phyloP scores from a whole-genome alignment of 2,888 invertebrate genomes.

The Sicus ferrugineus region DNA sequence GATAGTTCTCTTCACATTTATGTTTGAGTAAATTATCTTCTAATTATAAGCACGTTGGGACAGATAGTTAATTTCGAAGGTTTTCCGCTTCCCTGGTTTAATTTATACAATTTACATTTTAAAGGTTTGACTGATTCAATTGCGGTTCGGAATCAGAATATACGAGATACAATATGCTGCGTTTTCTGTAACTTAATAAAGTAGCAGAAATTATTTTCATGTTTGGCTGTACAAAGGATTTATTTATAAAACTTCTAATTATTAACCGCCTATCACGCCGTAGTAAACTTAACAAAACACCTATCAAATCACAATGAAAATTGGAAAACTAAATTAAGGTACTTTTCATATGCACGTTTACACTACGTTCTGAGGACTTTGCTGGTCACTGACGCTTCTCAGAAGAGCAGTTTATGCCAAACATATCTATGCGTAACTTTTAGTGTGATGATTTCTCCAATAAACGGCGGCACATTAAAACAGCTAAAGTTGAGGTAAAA shows the following conservation, averaged over 20 bases:
- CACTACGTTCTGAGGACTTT: background rate
- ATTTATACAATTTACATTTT: background rate
- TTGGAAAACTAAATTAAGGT: slow-evolving; percentile 21
- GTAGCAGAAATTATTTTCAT: too few relatives aligned
- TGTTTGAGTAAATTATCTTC: too few relatives aligned
- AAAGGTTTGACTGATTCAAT: background rate
- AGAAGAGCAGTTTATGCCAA: too few relatives aligned
- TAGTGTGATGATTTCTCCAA: too few relatives aligned
- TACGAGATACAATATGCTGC: too few relatives aligned
- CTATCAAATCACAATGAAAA: slow-evolving; percentile 19
- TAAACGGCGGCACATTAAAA: too few relatives aligned
- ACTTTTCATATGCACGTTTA: slow-evolving; percentile 20
- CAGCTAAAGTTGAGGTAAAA: too few relatives aligned
- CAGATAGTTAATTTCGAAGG: slow-evolving; percentile 36
- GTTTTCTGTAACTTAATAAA: background rate
- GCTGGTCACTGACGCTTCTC: too few relatives aligned
- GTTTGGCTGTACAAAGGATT: slow-evolving; percentile 18
- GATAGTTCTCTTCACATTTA: too few relatives aligned
- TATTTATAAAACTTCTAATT: background rate
- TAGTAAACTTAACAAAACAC: slow-evolving; percentile 15
- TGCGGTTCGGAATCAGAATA: background rate
- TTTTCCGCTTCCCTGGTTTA: background rate
- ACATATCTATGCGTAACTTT: too few relatives aligned
- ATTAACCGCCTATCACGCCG: slow-evolving; percentile 10
- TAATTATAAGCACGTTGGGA: slow-evolving; percentile 41